Evolutionary conservation across 2,797 vertebrate species (phyloP), one percentile per base, ranked within the genome.

Genomic region (Arctocebus calabarensis): DNA sequence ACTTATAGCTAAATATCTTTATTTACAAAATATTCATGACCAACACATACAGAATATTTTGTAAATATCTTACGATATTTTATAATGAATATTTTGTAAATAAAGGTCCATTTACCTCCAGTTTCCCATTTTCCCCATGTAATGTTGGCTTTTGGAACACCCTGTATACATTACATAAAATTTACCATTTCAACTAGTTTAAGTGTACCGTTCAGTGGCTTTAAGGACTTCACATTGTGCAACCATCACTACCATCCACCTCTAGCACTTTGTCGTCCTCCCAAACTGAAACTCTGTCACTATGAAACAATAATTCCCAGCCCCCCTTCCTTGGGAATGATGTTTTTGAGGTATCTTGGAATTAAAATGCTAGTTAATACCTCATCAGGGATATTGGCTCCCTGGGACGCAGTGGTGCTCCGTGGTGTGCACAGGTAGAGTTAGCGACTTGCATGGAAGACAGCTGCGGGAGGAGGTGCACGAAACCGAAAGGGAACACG

Each of bases 271-370:
- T 20, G 9, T 48, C 81, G 55, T 64, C 16, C 40, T 79, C 70
- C 64, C 43, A 68, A 27, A 74, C 16, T 73, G 52, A 88, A 82
- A 70, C 20, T 77, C 25, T 16, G 3, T 37, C 20, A 19, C 66
- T 55, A 37, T 22, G 66, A 79, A 77, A 37, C 20, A 78, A 2
- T 25, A 78, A 45, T 48, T 85, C 20, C 52, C 14, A 14, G 9
- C 23, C 23, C 52, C 17, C 9, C 34, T 17, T 1, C 25, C 79
- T 22, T 25, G 32, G 27, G 32, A 87, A 91, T 48, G 59, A 27
- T 85, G 22, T 27, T 90, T 90, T 70, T 79, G 74, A 91, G 82
- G 52, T 70, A 23, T 64, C 27, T 62, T 59, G 57, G 73, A 89
- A 57, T 45, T 78, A 43, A 92, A 91, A 85, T 5, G 68, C 32